Base-by-base conservation (phyloP, 2,797 vertebrate genomes). In the Sphenopsis melanotis region DNA sequence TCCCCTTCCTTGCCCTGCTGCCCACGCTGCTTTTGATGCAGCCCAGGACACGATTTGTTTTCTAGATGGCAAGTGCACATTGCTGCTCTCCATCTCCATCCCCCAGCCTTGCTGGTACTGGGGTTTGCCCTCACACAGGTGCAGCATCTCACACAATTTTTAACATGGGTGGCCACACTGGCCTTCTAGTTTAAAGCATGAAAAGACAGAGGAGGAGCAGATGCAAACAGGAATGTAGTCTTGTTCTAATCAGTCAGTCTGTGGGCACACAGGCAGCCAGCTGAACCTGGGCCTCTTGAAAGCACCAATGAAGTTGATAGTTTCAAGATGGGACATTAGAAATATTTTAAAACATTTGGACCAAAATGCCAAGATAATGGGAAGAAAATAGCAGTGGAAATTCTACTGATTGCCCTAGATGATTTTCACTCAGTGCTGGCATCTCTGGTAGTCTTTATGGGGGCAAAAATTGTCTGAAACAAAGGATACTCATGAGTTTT, bases 1-100 rank as follows among this genome's bases (percentile, higher is more conserved):
- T 41, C 7, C 32, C 18, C 18, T 60, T 30, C 55, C 55, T 47
- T 0, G 6, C 27, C 47, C 34, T 61, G 34, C 47, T 68, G 34
- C 12, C 26, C 69, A 47, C 0, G 0, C 21, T 32, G 26, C 19
- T 47, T 55, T 47, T 4, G 55, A 13, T 55, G 41, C 22, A 60
- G 53, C 30, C 30, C 20, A 22, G 46, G 68, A 52, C 7, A 52
- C 15, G 12, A 34, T 23, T 68, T 41, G 9, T 30, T 53, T 47
- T n/a, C 47, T 49, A 34, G 47, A 6, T 7, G 36, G 34, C 10
- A 32, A 49, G 26, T 29, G 47, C 41, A 42, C 9, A 3, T 16
- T 9, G 29, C 66, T 39, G 44, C 26, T 59, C 13, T 47, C 20
- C 34, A 61, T 47, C n/a, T n/a, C 44, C 59, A 32, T 34, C 34